A percentile compares a stretch with the other conserved stretches of the same genome.
Conservation (phyloP, 1,140 invertebrate species). For the Paramacrobiotus metropolitanus region DNA sequence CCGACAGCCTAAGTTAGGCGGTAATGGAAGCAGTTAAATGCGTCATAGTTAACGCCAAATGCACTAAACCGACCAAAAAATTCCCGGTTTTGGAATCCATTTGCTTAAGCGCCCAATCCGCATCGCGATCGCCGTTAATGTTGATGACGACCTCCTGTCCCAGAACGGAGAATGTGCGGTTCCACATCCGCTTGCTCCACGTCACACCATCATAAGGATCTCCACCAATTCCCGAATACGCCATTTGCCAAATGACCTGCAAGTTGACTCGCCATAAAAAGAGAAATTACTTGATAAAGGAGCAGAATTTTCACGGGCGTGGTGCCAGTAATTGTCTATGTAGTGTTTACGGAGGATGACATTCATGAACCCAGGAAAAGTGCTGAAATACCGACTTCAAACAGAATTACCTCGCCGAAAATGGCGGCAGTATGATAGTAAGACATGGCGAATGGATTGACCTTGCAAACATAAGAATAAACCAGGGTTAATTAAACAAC, state of each 20-base stretch:
- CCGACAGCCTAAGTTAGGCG: too few relatives aligned
- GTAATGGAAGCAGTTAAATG: too few relatives aligned
- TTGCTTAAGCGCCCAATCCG: slow-evolving; percentile 1
- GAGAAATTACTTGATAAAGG: not conserved
- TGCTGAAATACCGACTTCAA: too few relatives aligned
- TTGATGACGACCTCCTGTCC: not conserved
- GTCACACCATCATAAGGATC: not conserved
- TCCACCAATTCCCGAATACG: not conserved
- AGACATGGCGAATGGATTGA: not conserved
- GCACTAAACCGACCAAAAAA: too few relatives aligned
- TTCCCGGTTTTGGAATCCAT: not conserved
- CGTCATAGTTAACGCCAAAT: too few relatives aligned
- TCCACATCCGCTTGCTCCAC: not conserved
- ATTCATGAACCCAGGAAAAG: too few relatives aligned
- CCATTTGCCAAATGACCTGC: not conserved
- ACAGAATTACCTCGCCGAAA: not conserved
- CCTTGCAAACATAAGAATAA: not conserved
- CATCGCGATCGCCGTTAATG: not conserved
- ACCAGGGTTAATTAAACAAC: not conserved
- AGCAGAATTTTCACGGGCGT: not conserved
- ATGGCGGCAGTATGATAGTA: not conserved
- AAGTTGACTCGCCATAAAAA: not conserved
- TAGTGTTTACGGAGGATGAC: not conserved
- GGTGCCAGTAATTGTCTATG: not conserved
- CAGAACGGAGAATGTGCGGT: not conserved